Evolutionary conservation across 2,113 vertebrate species (phyloP).

Genomic region (Phoenicopterus ruber): DNA sequence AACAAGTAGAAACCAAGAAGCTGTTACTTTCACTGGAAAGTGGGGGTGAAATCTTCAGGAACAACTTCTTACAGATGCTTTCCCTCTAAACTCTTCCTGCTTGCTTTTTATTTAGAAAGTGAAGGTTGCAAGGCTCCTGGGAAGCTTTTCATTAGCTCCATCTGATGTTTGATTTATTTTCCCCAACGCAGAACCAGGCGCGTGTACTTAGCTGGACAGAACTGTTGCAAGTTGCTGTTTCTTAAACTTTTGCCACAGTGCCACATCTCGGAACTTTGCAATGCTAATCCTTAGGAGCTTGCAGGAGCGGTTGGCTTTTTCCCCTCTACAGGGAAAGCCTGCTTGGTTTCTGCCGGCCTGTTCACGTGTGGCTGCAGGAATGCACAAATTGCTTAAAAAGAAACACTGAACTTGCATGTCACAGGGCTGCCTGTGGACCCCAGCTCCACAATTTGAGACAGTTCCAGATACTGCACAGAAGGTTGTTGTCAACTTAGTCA

Average conservation of each 20-base stretch:
- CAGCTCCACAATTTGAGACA: not conserved
- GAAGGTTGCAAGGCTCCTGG: not conserved
- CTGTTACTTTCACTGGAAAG: not conserved
- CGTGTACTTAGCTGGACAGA: not conserved
- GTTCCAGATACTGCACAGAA: not conserved
- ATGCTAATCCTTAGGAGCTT: not conserved
- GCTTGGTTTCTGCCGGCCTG: not conserved
- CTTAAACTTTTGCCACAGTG: not conserved
- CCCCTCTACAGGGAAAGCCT: not conserved
- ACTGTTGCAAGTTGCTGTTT: not conserved
- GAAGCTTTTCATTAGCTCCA: not conserved
- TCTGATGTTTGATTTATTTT: not conserved
- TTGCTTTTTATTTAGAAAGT: not conserved
- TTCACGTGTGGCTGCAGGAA: not conserved
- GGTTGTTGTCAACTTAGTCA: not conserved
- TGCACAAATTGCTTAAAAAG: not conserved
- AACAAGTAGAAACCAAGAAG: not conserved
- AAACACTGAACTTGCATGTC: not conserved
- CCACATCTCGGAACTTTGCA: not conserved
- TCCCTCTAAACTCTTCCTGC: not conserved
- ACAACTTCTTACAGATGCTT: not conserved
- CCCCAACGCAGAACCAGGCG: not conserved
- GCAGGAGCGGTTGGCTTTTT: not conserved
- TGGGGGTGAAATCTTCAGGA: not conserved
- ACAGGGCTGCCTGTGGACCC: not conserved